phyloP scores from a whole-genome alignment of 1,140 invertebrate species.

The Ctenoplectra terminalis region DNA sequence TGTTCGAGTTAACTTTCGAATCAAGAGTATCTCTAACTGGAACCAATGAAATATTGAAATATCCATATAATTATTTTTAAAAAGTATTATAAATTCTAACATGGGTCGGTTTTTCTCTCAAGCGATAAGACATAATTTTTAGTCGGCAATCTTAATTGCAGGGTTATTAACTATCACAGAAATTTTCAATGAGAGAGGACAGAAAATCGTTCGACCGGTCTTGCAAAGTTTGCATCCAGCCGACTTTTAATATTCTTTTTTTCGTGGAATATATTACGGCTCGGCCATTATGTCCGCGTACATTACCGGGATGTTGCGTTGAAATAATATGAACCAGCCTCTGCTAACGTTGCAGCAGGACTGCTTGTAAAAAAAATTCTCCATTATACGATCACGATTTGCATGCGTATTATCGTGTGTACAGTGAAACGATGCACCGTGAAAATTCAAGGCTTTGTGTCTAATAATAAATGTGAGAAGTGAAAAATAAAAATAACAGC shows the following conservation, averaged over 20 bases:
- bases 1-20: neutral
- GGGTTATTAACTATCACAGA: neutral
- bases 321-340: conserved; percentile 22
- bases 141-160: conserved; percentile 2
- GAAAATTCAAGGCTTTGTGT: neutral
- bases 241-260: conserved; percentile 25
- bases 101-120: too few relatives aligned
- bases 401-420: neutral
- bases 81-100: too few relatives aligned
- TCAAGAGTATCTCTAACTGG: too few relatives aligned
- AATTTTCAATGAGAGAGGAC: neutral
- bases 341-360: conserved; percentile 1
- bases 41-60: too few relatives aligned
- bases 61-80: too few relatives aligned
- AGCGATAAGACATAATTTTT: neutral
- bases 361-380: conserved; percentile 10
- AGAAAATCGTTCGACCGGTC: neutral
- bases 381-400: conserved; percentile 23
- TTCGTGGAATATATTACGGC: conserved; percentile 20
- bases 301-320: conserved; percentile 30
- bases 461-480: fast-evolving
- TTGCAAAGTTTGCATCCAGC: conserved; percentile 16
- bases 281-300: conserved; percentile 25
- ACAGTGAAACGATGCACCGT: neutral
- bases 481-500: too few relatives aligned